phyloP scores from a whole-genome alignment of 2,888 invertebrate genomes.

The Sinohyriopsis cumingii region DNA sequence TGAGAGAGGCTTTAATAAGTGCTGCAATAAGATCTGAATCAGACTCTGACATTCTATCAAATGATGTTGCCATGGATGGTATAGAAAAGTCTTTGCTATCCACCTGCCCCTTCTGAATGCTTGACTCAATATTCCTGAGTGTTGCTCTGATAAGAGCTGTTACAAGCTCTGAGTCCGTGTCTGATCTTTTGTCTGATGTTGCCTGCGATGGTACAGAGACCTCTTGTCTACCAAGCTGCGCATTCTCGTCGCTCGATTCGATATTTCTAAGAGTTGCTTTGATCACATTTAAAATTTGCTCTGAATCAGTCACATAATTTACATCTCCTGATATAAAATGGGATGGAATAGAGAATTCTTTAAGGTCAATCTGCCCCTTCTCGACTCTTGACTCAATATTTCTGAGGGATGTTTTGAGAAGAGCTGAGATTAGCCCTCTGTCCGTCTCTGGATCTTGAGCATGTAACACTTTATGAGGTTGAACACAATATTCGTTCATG shows the following conservation, averaged over 20 bases:
- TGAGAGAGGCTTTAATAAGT: too few relatives aligned
- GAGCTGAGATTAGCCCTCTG: conserved; percentile 22
- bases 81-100: conserved; percentile 30
- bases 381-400: conserved; percentile 41
- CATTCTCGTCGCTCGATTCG: too few relatives aligned
- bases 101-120: conserved; percentile 35
- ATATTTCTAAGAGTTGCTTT: too few relatives aligned
- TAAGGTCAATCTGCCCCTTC: conserved; percentile 26
- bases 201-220: not conserved
- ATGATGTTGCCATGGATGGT: conserved; percentile 23
- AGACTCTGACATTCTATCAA: conserved; percentile 4
- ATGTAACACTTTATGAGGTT: conserved; percentile 20
- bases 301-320: too few relatives aligned
- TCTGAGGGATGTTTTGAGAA: conserved; percentile 35
- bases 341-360: conserved; percentile 34
- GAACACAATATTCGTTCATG: conserved; percentile 30
- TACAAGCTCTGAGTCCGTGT: conserved; percentile 12
- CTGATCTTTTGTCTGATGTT: not conserved
- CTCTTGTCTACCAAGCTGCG: too few relatives aligned
- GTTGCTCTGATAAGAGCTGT: conserved; percentile 38
- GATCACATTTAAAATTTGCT: too few relatives aligned
- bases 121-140: conserved; percentile 35
- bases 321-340: too few relatives aligned
- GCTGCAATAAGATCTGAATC: too few relatives aligned
- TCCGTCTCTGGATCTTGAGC: conserved; percentile 14